phyloP scores from a whole-genome alignment of 1,140 invertebrate genomes.

The Littorina saxatilis region DNA sequence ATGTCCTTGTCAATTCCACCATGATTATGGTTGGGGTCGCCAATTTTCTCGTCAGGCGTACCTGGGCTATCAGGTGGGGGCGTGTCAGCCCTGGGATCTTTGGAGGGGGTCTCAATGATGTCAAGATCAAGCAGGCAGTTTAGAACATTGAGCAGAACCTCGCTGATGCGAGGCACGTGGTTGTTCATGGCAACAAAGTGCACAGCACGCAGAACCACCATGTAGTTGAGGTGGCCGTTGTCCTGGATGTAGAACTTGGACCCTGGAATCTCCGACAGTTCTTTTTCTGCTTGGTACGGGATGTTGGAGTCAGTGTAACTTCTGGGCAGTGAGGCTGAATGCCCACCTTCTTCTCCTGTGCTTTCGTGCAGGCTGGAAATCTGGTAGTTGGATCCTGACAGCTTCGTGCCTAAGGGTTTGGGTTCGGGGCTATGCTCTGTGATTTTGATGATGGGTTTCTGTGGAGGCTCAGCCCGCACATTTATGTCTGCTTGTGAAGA shows the following conservation, averaged over 20 bases:
- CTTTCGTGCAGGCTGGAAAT: constrained; percentile 27
- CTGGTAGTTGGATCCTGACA: constrained; percentile 36
- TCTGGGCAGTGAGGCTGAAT: constrained; percentile 74
- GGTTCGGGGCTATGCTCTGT: constrained; percentile 86
- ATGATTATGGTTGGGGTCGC: constrained; percentile 11
- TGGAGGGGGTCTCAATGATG: constrained; percentile 76
- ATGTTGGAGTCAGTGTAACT: constrained; percentile 97
- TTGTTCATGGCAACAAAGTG: constrained; percentile 88
- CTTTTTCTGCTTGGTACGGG: constrained; percentile 87
- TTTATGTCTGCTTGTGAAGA: constrained; percentile 50
- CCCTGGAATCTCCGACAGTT: constrained; percentile 80
- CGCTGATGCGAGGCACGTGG: constrained; percentile 90
- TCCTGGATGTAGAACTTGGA: constrained; percentile 94
- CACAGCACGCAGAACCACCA: constrained; percentile 90
- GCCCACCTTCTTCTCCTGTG: constrained; percentile 31
- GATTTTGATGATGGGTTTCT: constrained; percentile 95
- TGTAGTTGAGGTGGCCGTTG: constrained; percentile 94
- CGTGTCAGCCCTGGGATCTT: constrained; percentile 44
- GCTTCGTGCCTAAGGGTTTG: background rate
- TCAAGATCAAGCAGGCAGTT: constrained; percentile 93
- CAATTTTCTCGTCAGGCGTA: constrained; percentile 5
- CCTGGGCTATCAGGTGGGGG: constrained; percentile 15
- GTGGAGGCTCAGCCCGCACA: constrained; percentile 41
- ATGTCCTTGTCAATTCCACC: constrained; percentile 58
- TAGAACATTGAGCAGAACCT: constrained; percentile 91